phyloP scores from a whole-genome alignment of 2,113 vertebrate species.

The Polypterus bichir region DNA sequence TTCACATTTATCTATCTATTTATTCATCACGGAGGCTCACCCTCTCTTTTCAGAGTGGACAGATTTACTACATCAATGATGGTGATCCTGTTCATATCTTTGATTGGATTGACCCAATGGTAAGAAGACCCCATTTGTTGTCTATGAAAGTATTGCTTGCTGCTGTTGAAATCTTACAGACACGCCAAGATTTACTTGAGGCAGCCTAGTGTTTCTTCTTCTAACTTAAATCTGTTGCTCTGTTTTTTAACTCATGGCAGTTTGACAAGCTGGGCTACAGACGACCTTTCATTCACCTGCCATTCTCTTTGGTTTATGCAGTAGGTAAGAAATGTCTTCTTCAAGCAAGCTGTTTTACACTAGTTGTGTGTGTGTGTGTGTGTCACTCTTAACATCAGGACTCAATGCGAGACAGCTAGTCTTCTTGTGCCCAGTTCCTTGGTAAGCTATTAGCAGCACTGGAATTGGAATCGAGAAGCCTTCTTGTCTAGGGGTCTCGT shows the following conservation, averaged over 20 bases:
- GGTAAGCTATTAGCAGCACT: too few species aligned
- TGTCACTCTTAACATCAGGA: background rate
- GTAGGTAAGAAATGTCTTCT: conserved; percentile 51
- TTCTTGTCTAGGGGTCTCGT: too few species aligned
- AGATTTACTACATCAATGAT: conserved; percentile 84
- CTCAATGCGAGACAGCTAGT: too few species aligned
- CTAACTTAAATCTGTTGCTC: too few species aligned
- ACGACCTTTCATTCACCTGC: conserved; percentile 65
- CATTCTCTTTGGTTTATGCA: conserved; percentile 60
- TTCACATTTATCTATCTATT: too few species aligned
- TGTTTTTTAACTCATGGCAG: conserved; percentile 36
- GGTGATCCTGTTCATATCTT: conserved; percentile 75
- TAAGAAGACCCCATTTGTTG: conserved; percentile 36
- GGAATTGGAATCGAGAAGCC: too few species aligned
- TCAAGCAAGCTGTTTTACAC: background rate
- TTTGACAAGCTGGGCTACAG: conserved; percentile 77
- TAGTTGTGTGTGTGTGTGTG: background rate
- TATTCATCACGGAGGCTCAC: background rate
- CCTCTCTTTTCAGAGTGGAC: conserved; percentile 63
- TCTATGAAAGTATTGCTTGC: background rate
- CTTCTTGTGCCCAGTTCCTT: too few species aligned
- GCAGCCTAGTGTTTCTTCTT: too few species aligned
- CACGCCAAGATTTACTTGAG: too few species aligned
- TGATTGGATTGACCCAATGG: conserved; percentile 77
- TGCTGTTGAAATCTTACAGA: background rate